Base-by-base conservation (phyloP, 2,888 invertebrate genomes). In the Ophioninae sp. region DNA sequence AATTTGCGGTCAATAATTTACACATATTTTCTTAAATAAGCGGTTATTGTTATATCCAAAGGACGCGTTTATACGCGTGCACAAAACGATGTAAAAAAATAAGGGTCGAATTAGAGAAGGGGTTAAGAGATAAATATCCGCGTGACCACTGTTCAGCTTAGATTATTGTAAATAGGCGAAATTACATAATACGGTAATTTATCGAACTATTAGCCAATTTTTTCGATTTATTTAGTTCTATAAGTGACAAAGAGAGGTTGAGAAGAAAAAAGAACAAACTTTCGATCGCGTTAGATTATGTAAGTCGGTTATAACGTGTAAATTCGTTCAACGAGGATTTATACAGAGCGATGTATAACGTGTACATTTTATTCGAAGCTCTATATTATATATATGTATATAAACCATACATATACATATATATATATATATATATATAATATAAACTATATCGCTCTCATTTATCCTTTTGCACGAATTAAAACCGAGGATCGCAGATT, bases 161-260 rank as follows among this genome's bases (percentile, higher is more conserved):
- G 75, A 81, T 65, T 72, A 82, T 65, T 86, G 86, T 86, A 86
- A 84, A 86, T 85, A 86, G 79, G 44, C 77, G 74, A 86, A 82
- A 83, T 81, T 73, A 81, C 82, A 81, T 78, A 79, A 79, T 67
- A 62, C 20, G 65, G 79, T 79, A 62, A 84, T 76, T 81, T 50
- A 73, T 79, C 67, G 62, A 59, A 81, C 23, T 79, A 65, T 81
- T 82, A 82, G 70, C 70, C 39, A 70, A 72, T 72, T 78, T 79
- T 72, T 82, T 75, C 75, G 39, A 82, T 82, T 79, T 75, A 75
- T 82, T 82, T 65, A 30, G 75, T 67, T 62, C 23, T 72, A 72
- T 23, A 59, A 79, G 70, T 44, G 78, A 70, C 65, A 67, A 21
- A 68, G 20, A 69, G 44, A 30, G 41, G 13, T 65, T 8, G n/a